phyloP scores from a whole-genome alignment of 2,888 invertebrate species.

The Andrena camellia region DNA sequence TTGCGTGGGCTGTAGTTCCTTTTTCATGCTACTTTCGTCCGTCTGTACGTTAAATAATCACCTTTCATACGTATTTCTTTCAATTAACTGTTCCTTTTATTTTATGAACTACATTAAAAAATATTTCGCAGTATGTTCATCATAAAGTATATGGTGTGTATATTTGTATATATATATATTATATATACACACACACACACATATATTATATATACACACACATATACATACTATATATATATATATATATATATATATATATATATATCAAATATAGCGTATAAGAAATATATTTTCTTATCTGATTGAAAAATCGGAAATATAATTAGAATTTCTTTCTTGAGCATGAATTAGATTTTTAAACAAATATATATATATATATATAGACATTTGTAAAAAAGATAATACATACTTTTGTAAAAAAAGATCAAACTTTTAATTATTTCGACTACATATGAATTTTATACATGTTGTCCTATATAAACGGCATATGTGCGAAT shows the following conservation, averaged over 20 bases:
- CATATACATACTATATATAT: too few relatives aligned
- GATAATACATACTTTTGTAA: conserved; percentile 70
- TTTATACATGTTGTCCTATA: conserved; percentile 58
- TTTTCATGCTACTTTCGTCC: conserved; percentile 1
- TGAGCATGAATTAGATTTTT: conserved; percentile 37
- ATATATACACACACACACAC: neutral
- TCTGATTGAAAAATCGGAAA: conserved; percentile 43
- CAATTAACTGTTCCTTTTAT: conserved; percentile 23
- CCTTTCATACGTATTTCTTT: conserved; percentile 22
- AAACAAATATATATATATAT: conserved; percentile 21
- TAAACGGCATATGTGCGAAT: conserved; percentile 65
- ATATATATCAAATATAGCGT: conserved; percentile 42
- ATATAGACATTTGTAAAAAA: conserved; percentile 45
- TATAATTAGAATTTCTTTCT: conserved; percentile 45
- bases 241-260: neutral
- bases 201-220: neutral
- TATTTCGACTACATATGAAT: conserved; percentile 67
- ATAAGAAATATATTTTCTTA: conserved; percentile 55
- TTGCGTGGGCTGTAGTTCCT: neutral
- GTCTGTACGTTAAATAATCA: conserved; percentile 9
- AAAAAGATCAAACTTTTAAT: conserved; percentile 75
- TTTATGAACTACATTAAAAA: conserved; percentile 30
- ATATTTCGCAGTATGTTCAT: conserved; percentile 35
- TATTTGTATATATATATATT: neutral
- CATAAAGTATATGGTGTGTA: conserved; percentile 27